Evolutionary conservation across 2,888 invertebrate species (phyloP).

Genomic region (Charanyca ferruginea): DNA sequence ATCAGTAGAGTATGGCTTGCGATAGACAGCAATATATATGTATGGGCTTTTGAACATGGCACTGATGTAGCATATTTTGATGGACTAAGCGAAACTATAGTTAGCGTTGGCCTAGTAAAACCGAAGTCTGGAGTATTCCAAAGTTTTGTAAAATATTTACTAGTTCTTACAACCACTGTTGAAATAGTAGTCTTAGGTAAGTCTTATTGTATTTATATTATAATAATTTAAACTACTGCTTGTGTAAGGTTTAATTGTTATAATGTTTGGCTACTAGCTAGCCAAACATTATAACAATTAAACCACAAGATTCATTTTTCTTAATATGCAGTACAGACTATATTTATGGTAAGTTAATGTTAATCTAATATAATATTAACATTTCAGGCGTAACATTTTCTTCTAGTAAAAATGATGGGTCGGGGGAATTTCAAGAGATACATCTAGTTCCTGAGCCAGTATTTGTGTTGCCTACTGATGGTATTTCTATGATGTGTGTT

Average conservation of each 20-base stretch:
- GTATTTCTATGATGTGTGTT: constrained; percentile 95
- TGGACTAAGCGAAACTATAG: constrained; percentile 98
- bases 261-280: too few species aligned
- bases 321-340: too few species aligned
- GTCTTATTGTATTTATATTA: constrained; percentile 56
- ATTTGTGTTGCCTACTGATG: constrained; percentile 97
- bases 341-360: neutral
- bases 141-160: constrained; percentile 96
- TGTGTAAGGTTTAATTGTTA: too few species aligned
- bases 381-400: constrained; percentile 90
- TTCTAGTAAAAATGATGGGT: constrained; percentile 85
- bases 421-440: constrained; percentile 93
- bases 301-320: too few species aligned
- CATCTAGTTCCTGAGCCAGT: constrained; percentile 98
- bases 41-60: constrained; percentile 99
- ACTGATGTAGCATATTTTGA: constrained; percentile 99
- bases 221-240: too few species aligned
- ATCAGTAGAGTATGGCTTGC: constrained; percentile 99
- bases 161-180: constrained; percentile 98
- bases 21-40: constrained; percentile 99
- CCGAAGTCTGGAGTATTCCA: constrained; percentile 98
- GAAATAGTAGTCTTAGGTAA: constrained; percentile 98
- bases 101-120: constrained; percentile 97
- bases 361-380: constrained; percentile 10
- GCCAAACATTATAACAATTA: too few species aligned